Conservation (phyloP, 2,113 vertebrate genomes). For the Naja naja region DNA sequence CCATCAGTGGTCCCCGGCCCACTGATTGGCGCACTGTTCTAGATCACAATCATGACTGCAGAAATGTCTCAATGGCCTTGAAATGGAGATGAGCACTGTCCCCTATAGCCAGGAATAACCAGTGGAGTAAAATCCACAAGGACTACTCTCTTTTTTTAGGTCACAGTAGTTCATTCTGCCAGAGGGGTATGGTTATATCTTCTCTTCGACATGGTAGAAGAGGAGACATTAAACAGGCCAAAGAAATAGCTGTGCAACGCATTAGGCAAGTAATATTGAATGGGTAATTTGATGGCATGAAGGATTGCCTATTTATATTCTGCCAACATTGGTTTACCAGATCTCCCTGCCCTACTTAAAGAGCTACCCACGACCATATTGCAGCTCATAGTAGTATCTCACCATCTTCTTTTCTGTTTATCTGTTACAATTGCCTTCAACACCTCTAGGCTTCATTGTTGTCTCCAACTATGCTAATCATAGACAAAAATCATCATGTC, state of each 20-base stretch:
- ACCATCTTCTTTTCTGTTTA: neutral
- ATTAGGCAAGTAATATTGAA: neutral
- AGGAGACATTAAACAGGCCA: neutral
- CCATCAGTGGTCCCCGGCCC: no score
- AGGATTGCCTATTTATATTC: neutral
- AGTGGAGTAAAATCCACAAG: neutral
- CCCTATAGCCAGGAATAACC: neutral
- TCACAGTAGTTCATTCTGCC: neutral
- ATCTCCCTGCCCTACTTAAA: neutral
- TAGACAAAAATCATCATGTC: neutral
- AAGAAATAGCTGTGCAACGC: neutral
- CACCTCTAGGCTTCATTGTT: neutral
- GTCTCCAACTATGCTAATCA: neutral
- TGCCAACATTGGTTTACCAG: neutral
- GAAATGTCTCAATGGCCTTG: neutral
- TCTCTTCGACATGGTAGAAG: neutral
- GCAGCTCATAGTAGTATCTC: neutral
- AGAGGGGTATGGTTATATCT: neutral
- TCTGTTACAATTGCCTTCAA: neutral
- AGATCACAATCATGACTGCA: neutral
- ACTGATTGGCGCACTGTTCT: no score
- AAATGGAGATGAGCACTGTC: neutral
- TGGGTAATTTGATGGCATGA: neutral
- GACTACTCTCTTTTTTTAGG: neutral
- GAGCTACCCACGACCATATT: neutral